phyloP scores from a whole-genome alignment of 1,140 invertebrate species.

The Lucilia cuprina region DNA sequence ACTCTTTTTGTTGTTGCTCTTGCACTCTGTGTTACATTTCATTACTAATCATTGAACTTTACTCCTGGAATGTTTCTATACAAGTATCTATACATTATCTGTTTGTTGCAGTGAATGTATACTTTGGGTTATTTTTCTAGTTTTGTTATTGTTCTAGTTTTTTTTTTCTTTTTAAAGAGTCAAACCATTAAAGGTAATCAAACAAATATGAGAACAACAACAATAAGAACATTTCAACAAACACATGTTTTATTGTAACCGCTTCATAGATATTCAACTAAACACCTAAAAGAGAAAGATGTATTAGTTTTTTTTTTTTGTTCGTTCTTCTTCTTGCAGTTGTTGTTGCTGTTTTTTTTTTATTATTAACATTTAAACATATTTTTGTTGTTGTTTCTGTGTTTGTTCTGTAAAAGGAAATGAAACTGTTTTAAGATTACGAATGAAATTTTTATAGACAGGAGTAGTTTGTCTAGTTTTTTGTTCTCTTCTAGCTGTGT shows the following conservation, averaged over 20 bases:
- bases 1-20: too few relatives aligned
- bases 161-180: not conserved
- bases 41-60: too few relatives aligned
- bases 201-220: not conserved
- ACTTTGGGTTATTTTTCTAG: too few relatives aligned
- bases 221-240: not conserved
- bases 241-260: not conserved
- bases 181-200: slow-evolving; percentile 20
- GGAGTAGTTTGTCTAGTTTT: slow-evolving; percentile 9
- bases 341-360: too few relatives aligned
- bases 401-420: not conserved
- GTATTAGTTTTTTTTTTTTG: too few relatives aligned
- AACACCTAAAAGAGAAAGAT: not conserved
- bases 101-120: too few relatives aligned
- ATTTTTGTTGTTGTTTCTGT: not conserved
- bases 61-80: too few relatives aligned
- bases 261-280: not conserved
- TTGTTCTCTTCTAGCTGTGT: not conserved
- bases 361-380: not conserved
- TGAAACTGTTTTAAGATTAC: not conserved
- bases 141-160: slow-evolving; percentile 1
- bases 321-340: too few relatives aligned
- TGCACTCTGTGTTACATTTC: too few relatives aligned
- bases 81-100: too few relatives aligned
- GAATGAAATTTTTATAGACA: not conserved